Percentiles rank a stretch among this genome's conserved stretches.
These are phyloP conservation scores for Anhinga rufa DNA, from an alignment of 2,113 vertebrate species.

Conservation along the genomic window DNA sequence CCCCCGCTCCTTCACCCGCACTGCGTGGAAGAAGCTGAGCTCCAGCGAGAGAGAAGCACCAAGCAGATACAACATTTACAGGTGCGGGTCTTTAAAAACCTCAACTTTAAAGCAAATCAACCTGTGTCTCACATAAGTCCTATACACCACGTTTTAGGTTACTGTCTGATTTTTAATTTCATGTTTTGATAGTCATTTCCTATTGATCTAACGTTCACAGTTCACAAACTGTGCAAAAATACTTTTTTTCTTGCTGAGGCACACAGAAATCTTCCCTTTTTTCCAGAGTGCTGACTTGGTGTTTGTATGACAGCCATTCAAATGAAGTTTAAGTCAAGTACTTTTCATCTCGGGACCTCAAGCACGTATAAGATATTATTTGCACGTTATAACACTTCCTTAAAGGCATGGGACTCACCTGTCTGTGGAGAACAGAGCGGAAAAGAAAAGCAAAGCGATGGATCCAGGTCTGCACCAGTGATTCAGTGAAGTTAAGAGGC, in stretches of 20 bases:
- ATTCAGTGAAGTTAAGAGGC: rapidly evolving
- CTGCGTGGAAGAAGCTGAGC: rapidly evolving
- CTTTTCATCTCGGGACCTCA: neutral
- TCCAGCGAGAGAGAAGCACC: neutral
- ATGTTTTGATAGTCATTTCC: neutral
- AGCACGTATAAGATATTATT: neutral
- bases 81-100: neutral
- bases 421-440: rapidly evolving
- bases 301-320: neutral
- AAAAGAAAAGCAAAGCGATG: neutral
- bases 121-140: neutral
- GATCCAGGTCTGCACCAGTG: too few relatives aligned
- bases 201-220: neutral
- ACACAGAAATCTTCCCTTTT: neutral
- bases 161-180: neutral
- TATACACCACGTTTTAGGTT: neutral
- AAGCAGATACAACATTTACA: neutral
- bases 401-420: rapidly evolving
- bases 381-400: neutral
- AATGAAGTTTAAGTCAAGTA: neutral
- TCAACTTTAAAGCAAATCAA: too few relatives aligned
- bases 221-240: neutral
- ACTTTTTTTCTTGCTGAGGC: neutral
- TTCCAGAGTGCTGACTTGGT: neutral
- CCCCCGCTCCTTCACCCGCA: neutral